These are phyloP conservation scores for Fundulus diaphanus DNA, from an alignment of 2,797 vertebrate species.

Conservation along the genomic window DNA sequence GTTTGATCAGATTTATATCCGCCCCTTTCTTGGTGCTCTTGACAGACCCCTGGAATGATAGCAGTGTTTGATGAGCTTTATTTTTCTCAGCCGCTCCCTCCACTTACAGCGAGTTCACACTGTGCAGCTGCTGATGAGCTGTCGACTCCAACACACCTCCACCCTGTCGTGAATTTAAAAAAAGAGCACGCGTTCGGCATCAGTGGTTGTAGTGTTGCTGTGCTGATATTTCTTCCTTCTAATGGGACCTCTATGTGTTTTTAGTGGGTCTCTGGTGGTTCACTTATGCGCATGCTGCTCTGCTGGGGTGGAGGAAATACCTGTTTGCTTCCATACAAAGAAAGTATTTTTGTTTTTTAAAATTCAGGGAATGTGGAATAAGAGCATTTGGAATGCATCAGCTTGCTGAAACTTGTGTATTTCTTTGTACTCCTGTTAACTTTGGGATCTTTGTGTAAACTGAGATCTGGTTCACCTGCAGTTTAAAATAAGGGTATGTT, in stretches of 20 bases:
- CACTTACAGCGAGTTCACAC: not conserved
- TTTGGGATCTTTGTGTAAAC: not conserved
- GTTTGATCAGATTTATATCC: slow-evolving; percentile 3
- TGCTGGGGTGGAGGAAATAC: slow-evolving; percentile 29
- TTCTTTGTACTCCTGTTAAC: not conserved
- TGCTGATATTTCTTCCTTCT: slow-evolving; percentile 64
- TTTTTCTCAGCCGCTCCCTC: slow-evolving; percentile 15
- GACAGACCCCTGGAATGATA: slow-evolving; percentile 11
- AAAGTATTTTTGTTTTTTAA: slow-evolving; percentile 21
- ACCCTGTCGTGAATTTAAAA: slow-evolving; percentile 43
- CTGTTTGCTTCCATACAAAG: slow-evolving; percentile 22
- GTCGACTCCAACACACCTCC: slow-evolving; percentile 9
- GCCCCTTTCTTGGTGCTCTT: slow-evolving; percentile 16
- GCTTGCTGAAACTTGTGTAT: slow-evolving; percentile 1
- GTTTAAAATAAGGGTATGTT: no score
- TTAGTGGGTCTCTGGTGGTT: slow-evolving; percentile 62
- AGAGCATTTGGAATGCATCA: slow-evolving; percentile 26
- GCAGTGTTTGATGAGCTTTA: slow-evolving; percentile 4
- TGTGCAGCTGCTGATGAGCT: not conserved
- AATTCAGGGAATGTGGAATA: slow-evolving; percentile 22
- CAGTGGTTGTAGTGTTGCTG: slow-evolving; percentile 53
- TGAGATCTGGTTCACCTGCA: not conserved
- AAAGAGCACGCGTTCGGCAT: slow-evolving; percentile 58
- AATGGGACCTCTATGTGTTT: slow-evolving; percentile 54
- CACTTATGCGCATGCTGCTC: slow-evolving; percentile 28